Evolutionary conservation across 2,113 vertebrate species (phyloP), one percentile per base, ranked within the genome.

Genomic region (Aviceda subcristata): DNA sequence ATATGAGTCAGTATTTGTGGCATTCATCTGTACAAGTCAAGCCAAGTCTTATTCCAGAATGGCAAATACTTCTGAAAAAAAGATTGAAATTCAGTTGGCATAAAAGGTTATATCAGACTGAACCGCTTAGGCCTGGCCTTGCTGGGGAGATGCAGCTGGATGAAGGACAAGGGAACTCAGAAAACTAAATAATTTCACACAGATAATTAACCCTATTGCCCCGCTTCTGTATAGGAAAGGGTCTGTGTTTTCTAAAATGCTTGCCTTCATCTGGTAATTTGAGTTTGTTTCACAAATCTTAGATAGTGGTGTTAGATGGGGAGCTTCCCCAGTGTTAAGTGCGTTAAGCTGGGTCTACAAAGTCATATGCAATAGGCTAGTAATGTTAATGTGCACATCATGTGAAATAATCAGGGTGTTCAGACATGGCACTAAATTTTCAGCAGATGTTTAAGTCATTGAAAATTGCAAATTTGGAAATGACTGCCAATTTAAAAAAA

Each of bases 401-500:
- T 69, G 32, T 59, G 39, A 80, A 74, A 77, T 86, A 48, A 45
- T 78, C n/a, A 1, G 13, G 5, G 26, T 94, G 91, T 45, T 95
- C 86, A 92, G 94, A 89, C 38, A 57, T 20, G 59, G 80, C 87
- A 93, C 63, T 79, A 84, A 89, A 86, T 85, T 95, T 98, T 81
- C 50, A 92, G 48, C 79, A 92, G 64, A 91, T 53, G n/a, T 96
- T 90, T 95, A 85, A 92, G 46, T 95, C 84, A 55, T 78, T 91
- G 64, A 94, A 97, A 94, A 95, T 79, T 93, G 60, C 50, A 95
- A 95, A 96, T 97, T 97, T 91, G 74, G 73, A 92, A 87, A 87
- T 85, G 63, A 94, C 60, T 97, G 80, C 89, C 68, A 97, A 86
- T 88, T 96, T 45, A 96, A 90, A 95, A 97, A 95, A 88, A 73